Base-by-base conservation (phyloP, 2,888 invertebrate species). In the Lymantria dispar region DNA sequence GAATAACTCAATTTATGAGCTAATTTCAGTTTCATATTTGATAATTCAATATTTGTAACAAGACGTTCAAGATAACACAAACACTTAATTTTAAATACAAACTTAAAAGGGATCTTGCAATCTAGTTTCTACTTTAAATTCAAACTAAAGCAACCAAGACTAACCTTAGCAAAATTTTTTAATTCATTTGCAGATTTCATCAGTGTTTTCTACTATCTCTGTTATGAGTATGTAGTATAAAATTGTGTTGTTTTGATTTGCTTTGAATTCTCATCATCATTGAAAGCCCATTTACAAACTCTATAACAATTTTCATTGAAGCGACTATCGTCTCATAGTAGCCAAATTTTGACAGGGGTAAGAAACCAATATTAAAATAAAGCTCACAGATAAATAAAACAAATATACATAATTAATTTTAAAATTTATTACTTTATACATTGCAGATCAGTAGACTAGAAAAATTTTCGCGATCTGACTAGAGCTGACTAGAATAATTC, bases 321-420 rank as follows among this genome's bases (percentile, higher is more conserved):
- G 86, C 87, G 75, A 76, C 86, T 81, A 78, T 85, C 88, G 89
- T 90, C 90, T 90, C 82, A 81, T 89, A 90, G 87, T 74, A 58
- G 64, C 76, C 75, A 78, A 72, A 72, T 74, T 64, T 67, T 64
- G 71, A 59, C 65, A 56, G 70, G 74, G 73, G 71, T 64, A 46
- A 33, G 48, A 47, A 52, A 58, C 50, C 62, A 60, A 66, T 64
- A 59, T 45, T 64, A 54, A 56, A 48, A 57, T 22, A 22, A 58
- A 57, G 56, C 48, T 55, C 56, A 68, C 54, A 60, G 54, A 76
- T 67, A 87, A 90, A 89, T 88, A 87, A 90, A 89, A 91, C 88
- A 88, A n/a, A 87, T 74, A 65, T 58, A 78, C 68, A 63, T 73
- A 62, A 74, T 70, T 70, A 67, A 59, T 67, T 82, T 84, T 79